These are phyloP conservation scores for Heliconius hortense DNA, from an alignment of 2,888 invertebrate species.

Conservation along the genomic window DNA sequence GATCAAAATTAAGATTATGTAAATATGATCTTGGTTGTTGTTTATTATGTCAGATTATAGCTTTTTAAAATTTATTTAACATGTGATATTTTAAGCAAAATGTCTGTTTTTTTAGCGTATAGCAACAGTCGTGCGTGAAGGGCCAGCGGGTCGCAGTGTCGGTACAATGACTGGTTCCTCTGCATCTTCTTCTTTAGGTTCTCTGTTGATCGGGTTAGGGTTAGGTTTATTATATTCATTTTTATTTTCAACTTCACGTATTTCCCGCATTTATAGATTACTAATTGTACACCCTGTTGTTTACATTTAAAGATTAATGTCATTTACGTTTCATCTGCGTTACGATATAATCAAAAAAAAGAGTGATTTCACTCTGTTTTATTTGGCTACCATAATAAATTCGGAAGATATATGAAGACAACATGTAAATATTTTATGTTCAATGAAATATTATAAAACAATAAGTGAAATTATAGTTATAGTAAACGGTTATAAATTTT, in stretches of 20 bases:
- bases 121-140: constrained; percentile 59
- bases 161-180: constrained; percentile 72
- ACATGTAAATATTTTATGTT: not conserved
- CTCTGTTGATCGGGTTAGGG: constrained; percentile 50
- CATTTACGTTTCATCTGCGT: too few species aligned
- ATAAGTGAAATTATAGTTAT: not conserved
- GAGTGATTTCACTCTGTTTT: too few species aligned
- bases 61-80: not conserved
- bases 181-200: constrained; percentile 53
- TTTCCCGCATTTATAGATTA: not conserved
- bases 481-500: not conserved
- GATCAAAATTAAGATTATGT: not conserved
- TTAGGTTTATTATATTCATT: not conserved
- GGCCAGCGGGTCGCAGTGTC: constrained; percentile 65
- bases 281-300: too few species aligned
- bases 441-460: not conserved
- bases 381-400: not conserved
- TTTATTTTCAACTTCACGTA: not conserved
- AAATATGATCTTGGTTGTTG: constrained; percentile 4
- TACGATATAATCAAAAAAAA: too few species aligned
- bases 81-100: not conserved
- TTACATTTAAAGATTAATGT: too few species aligned
- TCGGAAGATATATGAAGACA: not conserved
- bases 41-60: not conserved
- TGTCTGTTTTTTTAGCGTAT: constrained; percentile 51